A percentile compares a stretch with the other conserved stretches of the same genome.
Evolutionary conservation across 1,140 invertebrate species (phyloP).

Genomic region (Panulirus ornatus): DNA sequence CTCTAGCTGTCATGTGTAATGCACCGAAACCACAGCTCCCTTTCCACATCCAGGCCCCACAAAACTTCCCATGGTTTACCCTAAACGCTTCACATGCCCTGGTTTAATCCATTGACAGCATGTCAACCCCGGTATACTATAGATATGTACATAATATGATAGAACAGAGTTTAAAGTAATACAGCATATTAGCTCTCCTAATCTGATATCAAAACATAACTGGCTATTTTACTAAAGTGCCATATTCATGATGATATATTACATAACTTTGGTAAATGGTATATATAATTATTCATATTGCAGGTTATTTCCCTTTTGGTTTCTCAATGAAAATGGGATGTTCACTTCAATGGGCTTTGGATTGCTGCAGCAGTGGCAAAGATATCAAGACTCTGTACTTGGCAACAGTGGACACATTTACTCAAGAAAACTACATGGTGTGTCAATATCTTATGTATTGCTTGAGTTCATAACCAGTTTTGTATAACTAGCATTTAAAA

Average conservation of each 20-base stretch:
- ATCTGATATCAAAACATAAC: too few species aligned
- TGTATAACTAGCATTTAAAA: neutral
- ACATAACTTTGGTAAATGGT: too few species aligned
- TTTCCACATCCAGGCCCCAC: too few species aligned
- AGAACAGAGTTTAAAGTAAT: too few species aligned
- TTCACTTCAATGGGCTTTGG: constrained; percentile 38
- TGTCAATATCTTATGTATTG: neutral
- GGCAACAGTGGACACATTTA: constrained; percentile 12
- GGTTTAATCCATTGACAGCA: too few species aligned
- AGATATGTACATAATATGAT: neutral
- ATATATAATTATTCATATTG: too few species aligned
- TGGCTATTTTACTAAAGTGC: neutral
- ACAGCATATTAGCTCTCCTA: neutral
- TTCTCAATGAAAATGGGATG: constrained; percentile 41
- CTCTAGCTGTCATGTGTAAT: too few species aligned
- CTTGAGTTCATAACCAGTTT: neutral
- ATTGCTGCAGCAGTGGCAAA: neutral
- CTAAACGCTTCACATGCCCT: too few species aligned
- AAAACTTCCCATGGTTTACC: too few species aligned
- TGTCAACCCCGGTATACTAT: too few species aligned
- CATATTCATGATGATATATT: too few species aligned
- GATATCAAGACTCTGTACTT: neutral
- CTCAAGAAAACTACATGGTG: constrained; percentile 34
- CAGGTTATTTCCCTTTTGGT: constrained; percentile 56
- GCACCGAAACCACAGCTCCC: too few species aligned